Conservation (phyloP, 2,888 invertebrate species). For the Xestia ashworthii region DNA sequence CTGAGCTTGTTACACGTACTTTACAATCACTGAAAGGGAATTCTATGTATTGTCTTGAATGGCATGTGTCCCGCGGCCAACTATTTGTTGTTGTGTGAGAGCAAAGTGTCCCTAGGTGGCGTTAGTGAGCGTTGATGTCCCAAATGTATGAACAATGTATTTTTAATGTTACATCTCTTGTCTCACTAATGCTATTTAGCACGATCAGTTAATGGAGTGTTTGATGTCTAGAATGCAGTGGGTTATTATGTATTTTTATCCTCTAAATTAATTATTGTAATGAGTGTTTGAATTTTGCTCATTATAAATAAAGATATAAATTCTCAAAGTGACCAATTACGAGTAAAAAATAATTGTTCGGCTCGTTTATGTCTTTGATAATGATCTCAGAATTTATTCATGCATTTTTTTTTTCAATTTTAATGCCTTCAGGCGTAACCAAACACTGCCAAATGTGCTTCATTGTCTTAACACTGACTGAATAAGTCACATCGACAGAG, state of each 20-base stretch:
- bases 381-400: conserved; percentile 54
- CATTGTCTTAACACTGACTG: conserved; percentile 33
- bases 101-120: conserved; percentile 38
- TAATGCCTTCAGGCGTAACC: conserved; percentile 45
- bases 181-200: conserved; percentile 51
- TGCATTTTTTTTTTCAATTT: conserved; percentile 23
- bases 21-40: conserved; percentile 51
- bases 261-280: conserved; percentile 62
- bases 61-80: conserved; percentile 50
- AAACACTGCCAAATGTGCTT: conserved; percentile 75
- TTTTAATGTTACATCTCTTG: conserved; percentile 13
- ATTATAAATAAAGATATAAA: conserved; percentile 65
- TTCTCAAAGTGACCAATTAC: conserved; percentile 66
- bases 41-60: conserved; percentile 33
- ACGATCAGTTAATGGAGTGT: conserved; percentile 30
- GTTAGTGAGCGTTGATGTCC: conserved; percentile 43
- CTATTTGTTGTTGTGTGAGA: conserved; percentile 41
- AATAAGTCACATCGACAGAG: conserved; percentile 45
- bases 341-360: conserved; percentile 37
- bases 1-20: conserved; percentile 70
- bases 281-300: conserved; percentile 71
- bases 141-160: conserved; percentile 18
- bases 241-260: conserved; percentile 57
- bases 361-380: conserved; percentile 48
- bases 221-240: conserved; percentile 50